Percentiles rank a stretch among this genome's conserved stretches.
These are phyloP conservation scores for Columbina picui DNA, from an alignment of 2,113 vertebrate species.

Conservation along the genomic window DNA sequence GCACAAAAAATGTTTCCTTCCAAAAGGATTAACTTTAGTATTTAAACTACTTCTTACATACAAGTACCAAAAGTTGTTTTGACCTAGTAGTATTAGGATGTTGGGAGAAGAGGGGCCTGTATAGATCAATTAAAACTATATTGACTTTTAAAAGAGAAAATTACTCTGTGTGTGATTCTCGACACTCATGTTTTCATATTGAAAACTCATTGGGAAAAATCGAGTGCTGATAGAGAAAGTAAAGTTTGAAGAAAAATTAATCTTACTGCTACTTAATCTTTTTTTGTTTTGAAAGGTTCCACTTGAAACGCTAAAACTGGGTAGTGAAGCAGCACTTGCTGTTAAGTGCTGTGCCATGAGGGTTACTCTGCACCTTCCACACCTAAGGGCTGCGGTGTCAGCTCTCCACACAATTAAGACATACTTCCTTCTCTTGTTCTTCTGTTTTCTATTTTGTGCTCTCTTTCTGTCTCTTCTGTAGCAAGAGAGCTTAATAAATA, in stretches of 20 bases:
- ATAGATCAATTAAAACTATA: background rate
- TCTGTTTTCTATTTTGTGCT: conserved; percentile 12
- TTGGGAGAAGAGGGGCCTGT: background rate
- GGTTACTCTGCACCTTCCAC: conserved; percentile 20
- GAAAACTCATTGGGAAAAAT: conserved; percentile 1
- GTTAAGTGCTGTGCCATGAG: background rate
- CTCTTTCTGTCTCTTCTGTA: background rate
- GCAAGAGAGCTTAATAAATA: conserved; percentile 50
- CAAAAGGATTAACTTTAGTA: background rate
- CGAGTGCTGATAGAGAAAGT: background rate
- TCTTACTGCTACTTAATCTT: background rate
- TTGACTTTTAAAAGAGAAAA: conserved; percentile 9
- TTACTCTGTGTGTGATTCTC: conserved; percentile 14
- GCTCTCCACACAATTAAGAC: background rate
- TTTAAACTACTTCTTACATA: background rate
- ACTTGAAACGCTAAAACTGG: background rate
- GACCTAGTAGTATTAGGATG: background rate
- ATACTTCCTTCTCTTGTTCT: background rate
- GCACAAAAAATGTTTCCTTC: conserved; percentile 43
- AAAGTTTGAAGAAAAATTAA: background rate
- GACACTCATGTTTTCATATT: conserved; percentile 39
- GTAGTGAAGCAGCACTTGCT: background rate
- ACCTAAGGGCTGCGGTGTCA: background rate
- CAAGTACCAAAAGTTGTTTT: conserved; percentile 20
- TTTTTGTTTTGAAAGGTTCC: background rate